phyloP scores from a whole-genome alignment of 2,797 vertebrate genomes.

The Parauchenoglanis punctatus region DNA sequence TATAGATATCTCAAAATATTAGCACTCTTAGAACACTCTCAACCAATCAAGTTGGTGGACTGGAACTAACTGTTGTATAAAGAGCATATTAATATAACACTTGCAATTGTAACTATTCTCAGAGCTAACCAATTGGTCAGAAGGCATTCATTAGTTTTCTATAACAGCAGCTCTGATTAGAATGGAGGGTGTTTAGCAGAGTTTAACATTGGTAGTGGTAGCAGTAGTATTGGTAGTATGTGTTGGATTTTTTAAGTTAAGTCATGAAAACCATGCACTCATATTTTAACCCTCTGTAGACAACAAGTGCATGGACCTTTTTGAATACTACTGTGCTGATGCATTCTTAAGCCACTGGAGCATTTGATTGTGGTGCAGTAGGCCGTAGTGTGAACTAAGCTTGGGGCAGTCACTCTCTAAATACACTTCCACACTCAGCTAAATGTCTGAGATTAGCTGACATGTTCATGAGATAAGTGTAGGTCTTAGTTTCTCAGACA shows the following conservation, averaged over 20 bases:
- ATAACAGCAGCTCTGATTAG: neutral
- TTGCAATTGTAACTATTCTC: neutral
- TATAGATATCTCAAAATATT: too few relatives aligned
- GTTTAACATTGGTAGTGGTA: neutral
- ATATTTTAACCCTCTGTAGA: neutral
- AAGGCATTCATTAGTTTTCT: neutral
- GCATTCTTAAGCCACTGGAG: slow-evolving; percentile 12
- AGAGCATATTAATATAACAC: neutral
- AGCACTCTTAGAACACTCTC: too few relatives aligned
- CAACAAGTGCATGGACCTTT: neutral
- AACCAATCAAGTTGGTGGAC: too few relatives aligned
- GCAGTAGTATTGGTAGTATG: neutral
- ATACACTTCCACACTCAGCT: slow-evolving; percentile 35
- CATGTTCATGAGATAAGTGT: slow-evolving; percentile 35
- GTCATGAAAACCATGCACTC: neutral
- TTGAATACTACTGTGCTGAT: neutral
- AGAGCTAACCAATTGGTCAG: neutral
- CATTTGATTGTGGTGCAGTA: slow-evolving; percentile 14
- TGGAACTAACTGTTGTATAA: too few relatives aligned
- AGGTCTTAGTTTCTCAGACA: slow-evolving; percentile 65
- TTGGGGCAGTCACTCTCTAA: slow-evolving; percentile 20
- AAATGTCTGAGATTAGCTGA: slow-evolving; percentile 32
- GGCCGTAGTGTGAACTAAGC: slow-evolving; percentile 11
- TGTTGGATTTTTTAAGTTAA: neutral
- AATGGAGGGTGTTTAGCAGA: neutral